Percentiles rank a stretch among this genome's conserved stretches.
phyloP scores from a whole-genome alignment of 2,797 vertebrate species.

The Sebastes iracundus region DNA sequence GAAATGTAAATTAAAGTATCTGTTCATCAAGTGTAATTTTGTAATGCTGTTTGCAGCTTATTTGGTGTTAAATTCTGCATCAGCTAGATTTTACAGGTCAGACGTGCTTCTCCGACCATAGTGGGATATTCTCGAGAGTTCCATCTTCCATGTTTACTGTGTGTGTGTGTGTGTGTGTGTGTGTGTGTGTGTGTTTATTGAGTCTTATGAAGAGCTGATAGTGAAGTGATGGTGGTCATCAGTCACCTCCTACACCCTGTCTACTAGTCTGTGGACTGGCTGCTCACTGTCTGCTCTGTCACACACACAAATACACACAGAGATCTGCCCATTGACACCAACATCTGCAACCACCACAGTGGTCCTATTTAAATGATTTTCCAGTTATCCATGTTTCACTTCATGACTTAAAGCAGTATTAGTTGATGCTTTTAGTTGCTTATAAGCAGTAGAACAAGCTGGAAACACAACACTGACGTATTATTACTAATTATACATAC shows the following conservation, averaged over 20 bases:
- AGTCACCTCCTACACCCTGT: slow-evolving; percentile 80
- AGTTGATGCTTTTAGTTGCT: neutral
- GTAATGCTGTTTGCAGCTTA: neutral
- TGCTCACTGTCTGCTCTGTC: slow-evolving; percentile 41
- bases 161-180: slow-evolving; percentile 14
- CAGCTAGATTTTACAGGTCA: neutral
- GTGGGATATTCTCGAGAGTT: neutral
- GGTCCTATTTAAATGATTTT: neutral
- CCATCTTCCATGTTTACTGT: slow-evolving; percentile 3
- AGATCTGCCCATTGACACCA: slow-evolving; percentile 4
- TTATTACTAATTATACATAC: too few relatives aligned
- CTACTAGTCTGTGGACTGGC: slow-evolving; percentile 41
- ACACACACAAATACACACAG: slow-evolving; percentile 36
- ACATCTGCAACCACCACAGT: neutral
- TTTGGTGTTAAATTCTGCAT: neutral
- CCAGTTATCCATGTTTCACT: neutral
- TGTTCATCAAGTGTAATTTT: neutral
- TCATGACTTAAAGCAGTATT: neutral
- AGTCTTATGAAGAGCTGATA: slow-evolving; percentile 70
- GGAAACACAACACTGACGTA: neutral
- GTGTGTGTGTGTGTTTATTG: slow-evolving; percentile 44
- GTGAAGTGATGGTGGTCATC: slow-evolving; percentile 77
- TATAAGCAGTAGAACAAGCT: neutral
- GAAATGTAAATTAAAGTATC: neutral
- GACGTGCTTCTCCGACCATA: neutral